A percentile compares a stretch with the other conserved stretches of the same genome.
Conservation (phyloP, 1,140 invertebrate species). For the Drosophila pruinosa region DNA sequence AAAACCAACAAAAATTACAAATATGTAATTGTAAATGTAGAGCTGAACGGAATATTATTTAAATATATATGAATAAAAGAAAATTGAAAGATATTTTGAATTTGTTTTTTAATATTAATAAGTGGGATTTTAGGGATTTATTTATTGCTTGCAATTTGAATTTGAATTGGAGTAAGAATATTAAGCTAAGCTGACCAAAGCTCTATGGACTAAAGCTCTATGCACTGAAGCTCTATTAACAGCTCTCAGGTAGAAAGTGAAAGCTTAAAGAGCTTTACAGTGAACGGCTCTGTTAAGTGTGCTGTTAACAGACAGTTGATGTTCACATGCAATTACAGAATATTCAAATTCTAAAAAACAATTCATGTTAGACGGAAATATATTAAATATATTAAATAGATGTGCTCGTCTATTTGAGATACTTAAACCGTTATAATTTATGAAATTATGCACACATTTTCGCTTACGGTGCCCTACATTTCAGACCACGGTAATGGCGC, state of each 20-base stretch:
- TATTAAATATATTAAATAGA: too few species aligned
- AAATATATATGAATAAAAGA: constrained; percentile 71
- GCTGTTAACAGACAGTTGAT: not conserved
- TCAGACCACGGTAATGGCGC: constrained; percentile 26
- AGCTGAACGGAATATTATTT: constrained; percentile 78
- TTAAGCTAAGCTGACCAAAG: not conserved
- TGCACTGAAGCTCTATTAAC: not conserved
- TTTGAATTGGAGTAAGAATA: too few species aligned
- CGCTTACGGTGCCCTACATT: not conserved
- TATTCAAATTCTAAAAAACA: too few species aligned
- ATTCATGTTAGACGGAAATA: too few species aligned
- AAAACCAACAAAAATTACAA: constrained; percentile 62
- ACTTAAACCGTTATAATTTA: too few species aligned
- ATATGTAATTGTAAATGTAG: constrained; percentile 81
- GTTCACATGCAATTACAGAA: not conserved
- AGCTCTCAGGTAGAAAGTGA: too few species aligned
- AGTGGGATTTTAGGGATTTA: too few species aligned
- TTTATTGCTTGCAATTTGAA: too few species aligned
- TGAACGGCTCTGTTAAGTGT: not conserved
- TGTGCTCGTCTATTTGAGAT: too few species aligned
- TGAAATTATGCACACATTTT: not conserved
- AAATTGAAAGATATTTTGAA: too few species aligned
- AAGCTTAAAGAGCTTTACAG: constrained; percentile 17
- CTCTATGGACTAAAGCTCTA: not conserved
- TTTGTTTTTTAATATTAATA: too few species aligned